Evolutionary conservation across 2,888 invertebrate genomes (phyloP).

Genomic region (Xanthostigma xanthostigma): DNA sequence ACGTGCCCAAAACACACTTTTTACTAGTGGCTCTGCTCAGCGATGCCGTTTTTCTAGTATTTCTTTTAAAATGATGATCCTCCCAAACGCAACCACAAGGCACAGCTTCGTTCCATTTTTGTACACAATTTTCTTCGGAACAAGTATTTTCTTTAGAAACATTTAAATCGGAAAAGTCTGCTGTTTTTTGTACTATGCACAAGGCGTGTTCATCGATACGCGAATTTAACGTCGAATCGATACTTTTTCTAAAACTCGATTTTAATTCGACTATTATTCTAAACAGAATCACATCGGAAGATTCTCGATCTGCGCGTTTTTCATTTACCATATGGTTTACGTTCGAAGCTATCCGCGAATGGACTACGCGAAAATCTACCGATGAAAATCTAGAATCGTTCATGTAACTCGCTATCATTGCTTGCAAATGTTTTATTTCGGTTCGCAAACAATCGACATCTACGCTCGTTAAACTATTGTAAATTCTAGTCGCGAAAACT

Average conservation of each 20-base stretch:
- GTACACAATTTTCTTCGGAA: conserved; percentile 40
- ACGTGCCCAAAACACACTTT: neutral
- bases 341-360: conserved; percentile 46
- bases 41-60: conserved; percentile 34
- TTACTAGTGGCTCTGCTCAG: conserved; percentile 30
- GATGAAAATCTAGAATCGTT: conserved; percentile 45
- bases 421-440: conserved; percentile 52
- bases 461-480: conserved; percentile 40
- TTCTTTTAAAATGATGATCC: conserved; percentile 33
- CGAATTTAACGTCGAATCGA: too few species aligned
- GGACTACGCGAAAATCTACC: conserved; percentile 48
- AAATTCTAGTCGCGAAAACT: conserved; percentile 56
- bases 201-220: conserved; percentile 2
- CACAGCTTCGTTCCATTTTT: conserved; percentile 39
- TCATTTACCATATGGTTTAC: conserved; percentile 40
- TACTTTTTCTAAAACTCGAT: too few species aligned
- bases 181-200: conserved; percentile 6
- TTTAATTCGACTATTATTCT: too few species aligned
- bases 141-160: conserved; percentile 30
- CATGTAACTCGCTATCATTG: conserved; percentile 51
- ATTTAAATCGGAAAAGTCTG: conserved; percentile 17
- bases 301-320: conserved; percentile 11
- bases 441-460: conserved; percentile 43
- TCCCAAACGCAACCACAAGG: conserved; percentile 51
- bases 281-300: neutral